These are phyloP conservation scores for Pristionchus japonicus DNA, from an alignment of 2,888 invertebrate genomes.

Conservation along the genomic window DNA sequence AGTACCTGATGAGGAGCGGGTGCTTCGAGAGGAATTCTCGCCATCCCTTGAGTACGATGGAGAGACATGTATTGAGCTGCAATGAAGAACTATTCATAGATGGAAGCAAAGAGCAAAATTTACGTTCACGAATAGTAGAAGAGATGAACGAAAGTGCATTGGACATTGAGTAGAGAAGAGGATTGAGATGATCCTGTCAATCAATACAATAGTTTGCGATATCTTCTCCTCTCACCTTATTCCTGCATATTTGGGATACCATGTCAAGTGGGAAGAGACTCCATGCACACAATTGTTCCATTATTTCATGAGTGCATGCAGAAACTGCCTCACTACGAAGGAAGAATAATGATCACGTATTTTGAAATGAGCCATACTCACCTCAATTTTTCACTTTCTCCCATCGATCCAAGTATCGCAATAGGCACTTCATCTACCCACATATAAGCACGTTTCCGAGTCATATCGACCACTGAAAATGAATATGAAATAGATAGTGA, in stretches of 20 bases:
- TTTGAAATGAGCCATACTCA: neutral
- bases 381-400: constrained; percentile 40
- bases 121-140: constrained; percentile 14
- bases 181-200: constrained; percentile 5
- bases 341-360: neutral
- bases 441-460: constrained; percentile 30
- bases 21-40: constrained; percentile 9
- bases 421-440: constrained; percentile 45
- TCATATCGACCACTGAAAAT: neutral
- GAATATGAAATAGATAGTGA: neutral
- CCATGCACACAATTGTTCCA: constrained; percentile 46
- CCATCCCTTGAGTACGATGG: constrained; percentile 36
- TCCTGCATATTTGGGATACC: constrained; percentile 16
- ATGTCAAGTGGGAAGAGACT: constrained; percentile 38
- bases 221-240: constrained; percentile 20
- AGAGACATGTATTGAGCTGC: constrained; percentile 33
- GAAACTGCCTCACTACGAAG: constrained; percentile 37
- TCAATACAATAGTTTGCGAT: neutral
- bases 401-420: constrained; percentile 38
- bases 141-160: neutral
- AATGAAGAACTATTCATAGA: too few relatives aligned
- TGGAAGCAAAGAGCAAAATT: too few relatives aligned
- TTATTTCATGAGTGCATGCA: constrained; percentile 29
- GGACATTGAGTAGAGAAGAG: constrained; percentile 28
- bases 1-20: constrained; percentile 43